Evolutionary conservation across 2,113 vertebrate species (phyloP).

Genomic region (Merops nubicus): DNA sequence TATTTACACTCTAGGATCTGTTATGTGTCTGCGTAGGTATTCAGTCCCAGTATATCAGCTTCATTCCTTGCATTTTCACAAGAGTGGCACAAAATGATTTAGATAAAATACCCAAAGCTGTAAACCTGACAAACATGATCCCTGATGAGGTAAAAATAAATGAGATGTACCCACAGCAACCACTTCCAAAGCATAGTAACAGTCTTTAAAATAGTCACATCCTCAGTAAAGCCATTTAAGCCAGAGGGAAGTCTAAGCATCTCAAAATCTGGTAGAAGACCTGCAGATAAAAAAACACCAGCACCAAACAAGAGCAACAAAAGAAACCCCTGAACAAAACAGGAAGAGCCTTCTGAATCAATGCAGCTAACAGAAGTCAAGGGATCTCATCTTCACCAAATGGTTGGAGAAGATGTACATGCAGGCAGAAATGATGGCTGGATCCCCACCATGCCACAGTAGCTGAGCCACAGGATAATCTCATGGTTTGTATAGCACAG

Average conservation of each 20-base stretch:
- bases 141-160: not conserved
- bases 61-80: not conserved
- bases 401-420: not conserved
- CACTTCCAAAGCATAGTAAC: not conserved
- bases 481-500: not conserved
- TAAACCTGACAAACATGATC: not conserved
- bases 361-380: not conserved
- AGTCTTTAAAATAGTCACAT: not conserved
- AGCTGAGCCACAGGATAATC: not conserved
- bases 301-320: not conserved
- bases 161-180: not conserved
- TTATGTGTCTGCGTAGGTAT: rapidly evolving
- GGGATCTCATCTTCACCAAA: not conserved
- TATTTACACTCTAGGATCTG: not conserved
- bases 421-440: not conserved
- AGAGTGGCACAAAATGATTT: not conserved
- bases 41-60: not conserved
- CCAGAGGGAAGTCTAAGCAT: not conserved
- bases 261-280: not conserved
- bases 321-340: not conserved
- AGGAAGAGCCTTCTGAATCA: not conserved
- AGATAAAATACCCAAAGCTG: not conserved
- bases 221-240: not conserved
- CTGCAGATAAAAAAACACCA: not conserved
- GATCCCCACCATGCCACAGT: not conserved